Evolutionary conservation across 2,797 vertebrate species (phyloP), one percentile per base, ranked within the genome.

Genomic region (Epinephelus awoara): DNA sequence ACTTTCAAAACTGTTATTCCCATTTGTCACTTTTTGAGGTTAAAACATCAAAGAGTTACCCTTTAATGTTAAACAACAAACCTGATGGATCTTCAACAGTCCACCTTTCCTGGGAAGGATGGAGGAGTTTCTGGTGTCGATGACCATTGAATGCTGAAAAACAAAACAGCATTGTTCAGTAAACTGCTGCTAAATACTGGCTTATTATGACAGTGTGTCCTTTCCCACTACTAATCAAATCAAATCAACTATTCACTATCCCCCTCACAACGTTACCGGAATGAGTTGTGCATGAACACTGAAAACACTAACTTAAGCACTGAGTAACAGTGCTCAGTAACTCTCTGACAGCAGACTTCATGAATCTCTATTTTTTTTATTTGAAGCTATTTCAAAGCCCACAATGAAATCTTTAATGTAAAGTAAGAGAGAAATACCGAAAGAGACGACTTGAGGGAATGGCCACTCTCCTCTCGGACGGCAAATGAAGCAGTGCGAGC

Each of bases 31-130:
- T 42, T 42, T 9, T 42, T 11, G 9, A 42, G 34, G 34, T 34
- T 34, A 34, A 11, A 42, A 3, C 0, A 42, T 42, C 9, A 10
- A 10, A 10, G 9, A 42, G 40, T 42, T 42, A 42, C 11, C 40
- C 11, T 42, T 12, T 44, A 3, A 13, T 5, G 11, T 15, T 47
- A 4, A 55, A 75, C 0, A 23, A n/a, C 64, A 23, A 88, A 99
- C 98, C 98, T 99, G 98, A 93, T 98, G 98, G 67, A 99, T 96
- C 91, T 98, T 99, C 70, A 99, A 91, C 87, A 99, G 90, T 86
- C 96, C 96, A 4, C 98, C 98, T 88, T 86, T 95, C 78, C 83
- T 96, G 2, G 98, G 98, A 46, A 99, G 88, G 86, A 99, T 99
- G 29, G 97, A 95, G 7, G 98, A 98, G 81, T 96, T 99, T 75